These are phyloP conservation scores for Dasysyrphus tricinctus DNA, from an alignment of 2,888 invertebrate genomes.

Conservation along the genomic window DNA sequence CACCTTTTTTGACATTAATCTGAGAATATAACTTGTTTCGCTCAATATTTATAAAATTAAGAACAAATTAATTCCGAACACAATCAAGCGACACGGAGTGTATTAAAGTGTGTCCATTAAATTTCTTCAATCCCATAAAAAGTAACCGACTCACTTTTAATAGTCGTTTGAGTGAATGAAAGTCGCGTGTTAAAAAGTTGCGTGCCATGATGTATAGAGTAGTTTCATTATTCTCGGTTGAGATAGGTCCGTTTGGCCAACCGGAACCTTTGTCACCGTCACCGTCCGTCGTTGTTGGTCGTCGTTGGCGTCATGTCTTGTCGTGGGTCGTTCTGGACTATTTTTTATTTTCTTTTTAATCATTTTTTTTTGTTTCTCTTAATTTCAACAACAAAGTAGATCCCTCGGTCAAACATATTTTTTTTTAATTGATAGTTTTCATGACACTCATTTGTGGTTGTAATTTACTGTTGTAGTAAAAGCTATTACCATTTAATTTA, in stretches of 20 bases:
- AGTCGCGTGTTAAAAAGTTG: conserved; percentile 45
- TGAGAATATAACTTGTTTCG: no score
- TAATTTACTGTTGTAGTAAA: conserved; percentile 56
- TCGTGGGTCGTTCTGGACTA: conserved; percentile 6
- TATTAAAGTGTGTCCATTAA: conserved; percentile 19
- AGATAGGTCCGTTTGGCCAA: conserved; percentile 62
- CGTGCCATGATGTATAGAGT: conserved; percentile 5
- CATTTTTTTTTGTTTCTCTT: neutral
- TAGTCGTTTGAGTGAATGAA: conserved; percentile 10
- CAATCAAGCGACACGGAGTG: neutral
- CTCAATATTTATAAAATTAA: no score
- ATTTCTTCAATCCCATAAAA: conserved; percentile 32
- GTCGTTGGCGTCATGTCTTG: neutral
- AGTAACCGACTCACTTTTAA: conserved; percentile 36
- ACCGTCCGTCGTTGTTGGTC: neutral
- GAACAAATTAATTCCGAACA: neutral
- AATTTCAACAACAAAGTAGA: conserved; percentile 20
- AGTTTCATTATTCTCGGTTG: conserved; percentile 19
- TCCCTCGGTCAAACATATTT: conserved; percentile 11
- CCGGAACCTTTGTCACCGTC: conserved; percentile 44
- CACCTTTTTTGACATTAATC: no score
- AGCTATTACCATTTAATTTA: conserved; percentile 62
- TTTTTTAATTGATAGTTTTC: conserved; percentile 62
- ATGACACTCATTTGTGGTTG: conserved; percentile 64
- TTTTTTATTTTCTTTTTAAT: neutral